These are phyloP conservation scores for Rhyzopertha dominica DNA, from an alignment of 1,140 invertebrate species.

Conservation along the genomic window DNA sequence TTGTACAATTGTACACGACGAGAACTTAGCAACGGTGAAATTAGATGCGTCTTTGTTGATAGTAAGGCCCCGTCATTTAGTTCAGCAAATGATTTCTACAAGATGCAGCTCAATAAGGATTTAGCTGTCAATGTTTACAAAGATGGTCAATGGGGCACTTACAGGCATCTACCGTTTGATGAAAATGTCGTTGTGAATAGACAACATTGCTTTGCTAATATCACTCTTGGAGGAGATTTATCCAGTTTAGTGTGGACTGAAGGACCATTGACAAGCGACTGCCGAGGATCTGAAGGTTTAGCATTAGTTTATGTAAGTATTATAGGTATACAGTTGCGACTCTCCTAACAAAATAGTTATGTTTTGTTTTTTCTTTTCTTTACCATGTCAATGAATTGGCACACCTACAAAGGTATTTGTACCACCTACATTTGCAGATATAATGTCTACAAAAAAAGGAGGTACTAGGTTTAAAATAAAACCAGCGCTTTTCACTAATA, in stretches of 20 bases:
- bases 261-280: slow-evolving; percentile 48
- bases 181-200: slow-evolving; percentile 41
- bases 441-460: too few species aligned
- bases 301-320: too few species aligned
- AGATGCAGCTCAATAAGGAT: slow-evolving; percentile 54
- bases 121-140: slow-evolving; percentile 62
- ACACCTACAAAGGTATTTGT: too few species aligned
- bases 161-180: slow-evolving; percentile 40
- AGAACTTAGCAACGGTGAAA: slow-evolving; percentile 61
- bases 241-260: slow-evolving; percentile 79
- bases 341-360: too few species aligned
- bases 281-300: too few species aligned
- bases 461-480: too few species aligned
- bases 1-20: slow-evolving; percentile 69
- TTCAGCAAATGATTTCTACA: slow-evolving; percentile 57
- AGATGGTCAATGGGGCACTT: slow-evolving; percentile 60
- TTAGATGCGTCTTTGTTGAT: slow-evolving; percentile 59
- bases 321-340: too few species aligned
- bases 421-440: too few species aligned
- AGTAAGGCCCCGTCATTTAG: slow-evolving; percentile 63
- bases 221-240: slow-evolving; percentile 75
- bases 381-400: too few species aligned
- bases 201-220: slow-evolving; percentile 73
- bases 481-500: too few species aligned
- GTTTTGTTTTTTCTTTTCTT: too few species aligned